Evolutionary conservation across 2,888 invertebrate genomes (phyloP), one percentile per base, ranked within the genome.

Genomic region (Barypeithes pellucidus): DNA sequence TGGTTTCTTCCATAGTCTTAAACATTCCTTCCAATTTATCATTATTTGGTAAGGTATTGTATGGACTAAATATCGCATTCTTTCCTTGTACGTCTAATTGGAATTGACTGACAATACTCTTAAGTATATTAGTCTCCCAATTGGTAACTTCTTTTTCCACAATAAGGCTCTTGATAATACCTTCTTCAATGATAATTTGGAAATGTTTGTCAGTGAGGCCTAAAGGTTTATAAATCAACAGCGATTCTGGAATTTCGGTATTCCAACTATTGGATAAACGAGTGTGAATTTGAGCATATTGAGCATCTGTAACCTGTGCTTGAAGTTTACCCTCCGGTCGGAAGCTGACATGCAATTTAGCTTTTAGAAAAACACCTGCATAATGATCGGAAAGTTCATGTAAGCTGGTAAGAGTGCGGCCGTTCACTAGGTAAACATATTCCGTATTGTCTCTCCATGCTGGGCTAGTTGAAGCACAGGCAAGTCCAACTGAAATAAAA

Each of bases 1-100:
- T 90, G 43, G 92, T 90, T 77, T 90, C 89, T 85, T 94, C 93
- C 91, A 93, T 91, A 75, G 90, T 90, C 78, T 88, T 91, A 86
- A 89, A 93, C 59, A 89, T 86, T 5, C 89, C 92, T 78, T 88
- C 89, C 24, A 88, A 83, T 12, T 85, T 83, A 59, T 89, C 87
- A 60, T 81, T 79, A 61, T 81, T 80, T 4, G 87, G 85, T 12
- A 85, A 77, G 52, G 84, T 80, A 72, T 85, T 81, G 29, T 78
- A 54, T 76, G 89, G 89, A 67, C 88, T 89, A 81, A 89, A 91
- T 84, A 92, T 90, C 80, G 72, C 16, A 63, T 76, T 76, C 52
- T 77, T 65, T 36, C 72, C 81, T 88, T 91, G 79, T 12, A 90
- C 87, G 79, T 93, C 92, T 1, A 92, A 86, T 85, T 93, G 93